Evolutionary conservation across 2,888 invertebrate species (phyloP).

Genomic region (Acanthococcus lagerstroemiae): DNA sequence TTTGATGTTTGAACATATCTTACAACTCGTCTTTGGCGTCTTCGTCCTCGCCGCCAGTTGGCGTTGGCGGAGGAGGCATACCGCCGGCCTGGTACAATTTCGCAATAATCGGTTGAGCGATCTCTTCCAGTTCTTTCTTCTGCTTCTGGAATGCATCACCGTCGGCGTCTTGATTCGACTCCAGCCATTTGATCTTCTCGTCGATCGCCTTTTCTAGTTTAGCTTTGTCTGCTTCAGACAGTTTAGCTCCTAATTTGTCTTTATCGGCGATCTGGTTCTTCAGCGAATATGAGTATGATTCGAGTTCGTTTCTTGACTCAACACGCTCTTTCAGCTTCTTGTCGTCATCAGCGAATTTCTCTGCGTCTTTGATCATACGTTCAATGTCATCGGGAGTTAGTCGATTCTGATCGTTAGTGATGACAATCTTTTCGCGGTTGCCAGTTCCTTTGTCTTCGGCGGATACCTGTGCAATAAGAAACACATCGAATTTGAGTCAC

Average conservation of each 20-base stretch:
- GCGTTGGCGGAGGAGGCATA: constrained; percentile 56
- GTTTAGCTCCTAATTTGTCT: constrained; percentile 89
- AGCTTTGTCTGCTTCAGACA: constrained; percentile 77
- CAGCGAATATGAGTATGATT: constrained; percentile 92
- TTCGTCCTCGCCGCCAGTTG: constrained; percentile 58
- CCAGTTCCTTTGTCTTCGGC: constrained; percentile 99
- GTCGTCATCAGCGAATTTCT: constrained; percentile 98
- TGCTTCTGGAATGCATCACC: constrained; percentile 86
- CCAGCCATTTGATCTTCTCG: constrained; percentile 95
- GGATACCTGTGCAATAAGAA: constrained; percentile 52
- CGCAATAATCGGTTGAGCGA: constrained; percentile 93
- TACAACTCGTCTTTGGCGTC: constrained; percentile 79
- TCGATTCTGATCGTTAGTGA: constrained; percentile 96
- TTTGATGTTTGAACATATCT: neutral
- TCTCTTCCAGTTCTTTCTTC: constrained; percentile 87
- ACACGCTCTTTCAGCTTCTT: constrained; percentile 92
- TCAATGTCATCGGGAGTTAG: constrained; percentile 97
- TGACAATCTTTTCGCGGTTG: constrained; percentile 96
- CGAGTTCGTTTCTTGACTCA: constrained; percentile 92
- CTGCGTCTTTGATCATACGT: constrained; percentile 97
- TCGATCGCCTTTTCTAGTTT: constrained; percentile 95
- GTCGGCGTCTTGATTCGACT: constrained; percentile 87
- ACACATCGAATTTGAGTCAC: neutral
- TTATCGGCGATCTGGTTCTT: constrained; percentile 96
- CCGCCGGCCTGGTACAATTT: constrained; percentile 87